Base-by-base conservation (phyloP, 2,797 vertebrate genomes). In the Melanotaenia boesemani region DNA sequence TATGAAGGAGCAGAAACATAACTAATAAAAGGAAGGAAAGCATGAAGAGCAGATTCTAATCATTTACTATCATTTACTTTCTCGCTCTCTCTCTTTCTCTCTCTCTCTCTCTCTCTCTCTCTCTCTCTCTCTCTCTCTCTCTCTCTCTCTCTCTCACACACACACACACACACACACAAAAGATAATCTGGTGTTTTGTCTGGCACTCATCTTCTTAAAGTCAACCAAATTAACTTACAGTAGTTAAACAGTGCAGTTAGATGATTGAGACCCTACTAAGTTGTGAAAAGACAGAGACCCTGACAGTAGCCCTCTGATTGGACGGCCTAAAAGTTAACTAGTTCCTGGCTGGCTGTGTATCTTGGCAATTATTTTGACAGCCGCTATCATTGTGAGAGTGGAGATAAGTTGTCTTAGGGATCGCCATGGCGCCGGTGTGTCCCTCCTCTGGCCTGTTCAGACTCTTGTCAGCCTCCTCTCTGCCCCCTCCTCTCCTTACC, bases 331-430 rank as follows among this genome's bases (percentile, higher is more conserved):
- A 70, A 87, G 89, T 93, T 95, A 94, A 94, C 94, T 90, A 93
- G 92, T 94, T 94, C 92, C 90, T 94, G 85, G 76, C 90, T 84
- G 82, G 68, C 89, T 92, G 86, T 93, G 93, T 95, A 90, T 95
- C 93, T 94, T 93, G 91, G 91, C 94, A 91, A 90, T 92, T 95
- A 94, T 94, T 95, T 94, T 95, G 94, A 95, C 95, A 94, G 91
- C 90, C 85, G 82, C 90, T 95, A 95, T 95, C 95, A 91, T 89
- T 88, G 90, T 82, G 85, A 88, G 86, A 89, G 80, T 80, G 76
- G 78, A 95, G 94, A 95, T 95, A 95, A 95, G 93, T 93, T 91
- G 93, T 94, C 92, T 92, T 85, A 86, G 91, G 90, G 92, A 95
- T 95, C 93, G 89, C 82, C 81, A 91, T 94, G 95, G 95, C 95